These are phyloP conservation scores for Pantherophis alleghaniensis DNA, from an alignment of 2,797 vertebrate genomes.

Conservation along the genomic window DNA sequence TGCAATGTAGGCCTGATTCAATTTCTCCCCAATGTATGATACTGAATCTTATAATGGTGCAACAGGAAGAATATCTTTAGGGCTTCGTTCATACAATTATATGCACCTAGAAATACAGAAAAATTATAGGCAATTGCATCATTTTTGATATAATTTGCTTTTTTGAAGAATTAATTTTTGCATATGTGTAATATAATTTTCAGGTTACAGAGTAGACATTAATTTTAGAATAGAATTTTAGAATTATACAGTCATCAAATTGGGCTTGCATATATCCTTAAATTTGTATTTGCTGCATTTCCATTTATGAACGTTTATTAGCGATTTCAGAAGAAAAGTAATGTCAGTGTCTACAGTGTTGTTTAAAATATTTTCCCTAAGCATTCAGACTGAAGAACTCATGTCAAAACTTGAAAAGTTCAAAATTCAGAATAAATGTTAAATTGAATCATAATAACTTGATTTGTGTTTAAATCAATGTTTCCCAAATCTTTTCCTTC, in stretches of 20 bases:
- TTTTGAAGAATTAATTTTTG: not conserved
- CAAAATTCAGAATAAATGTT: not conserved
- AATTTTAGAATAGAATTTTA: not conserved
- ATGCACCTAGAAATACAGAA: not conserved
- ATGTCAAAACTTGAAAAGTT: not conserved
- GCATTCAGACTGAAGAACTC: not conserved
- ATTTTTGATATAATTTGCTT: not conserved
- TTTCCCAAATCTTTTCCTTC: not conserved
- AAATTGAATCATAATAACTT: not conserved
- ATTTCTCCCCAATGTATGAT: not conserved
- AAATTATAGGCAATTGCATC: not conserved
- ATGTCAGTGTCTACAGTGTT: not conserved
- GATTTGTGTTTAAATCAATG: not conserved
- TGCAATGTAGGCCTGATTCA: not conserved
- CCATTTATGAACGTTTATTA: not conserved
- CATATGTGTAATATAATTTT: not conserved
- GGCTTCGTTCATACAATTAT: not conserved
- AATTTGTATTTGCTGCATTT: not conserved
- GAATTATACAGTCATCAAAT: not conserved
- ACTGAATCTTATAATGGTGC: not conserved
- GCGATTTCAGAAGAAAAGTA: not conserved
- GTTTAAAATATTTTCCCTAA: not conserved
- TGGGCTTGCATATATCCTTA: not conserved
- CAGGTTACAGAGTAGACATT: not conserved
- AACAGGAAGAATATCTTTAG: not conserved